Evolutionary conservation across 92 coral and sea anemone species (phyloP), one percentile per base, ranked within the genome.

Genomic region (Epizoanthus ramosus): DNA sequence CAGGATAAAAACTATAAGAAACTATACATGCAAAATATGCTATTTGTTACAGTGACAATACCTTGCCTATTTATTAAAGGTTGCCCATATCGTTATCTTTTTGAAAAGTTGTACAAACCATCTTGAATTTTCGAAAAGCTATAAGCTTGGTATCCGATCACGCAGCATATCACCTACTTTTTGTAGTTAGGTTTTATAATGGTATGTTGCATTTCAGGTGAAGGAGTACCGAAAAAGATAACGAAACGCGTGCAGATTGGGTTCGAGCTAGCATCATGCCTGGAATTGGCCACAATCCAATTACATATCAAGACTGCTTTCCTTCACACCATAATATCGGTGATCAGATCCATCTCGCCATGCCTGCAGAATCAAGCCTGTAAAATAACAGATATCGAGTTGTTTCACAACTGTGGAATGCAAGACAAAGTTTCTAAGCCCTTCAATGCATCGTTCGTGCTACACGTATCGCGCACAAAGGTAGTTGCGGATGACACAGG

Each of bases 331-430:
- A 19, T 72, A 19, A 72, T 18, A 23, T 50, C 45, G 18, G 37
- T 37, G 35, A 16, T 68, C 7, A 72, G 47, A 72, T 14, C 77
- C 17, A 53, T 43, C 22, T 72, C 77, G 7, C 12, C 25, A 14
- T 72, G 77, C 37, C 77, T 72, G 47, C 77, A 45, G 77, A 45
- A 72, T 21, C 16, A 52, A 72, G 77, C 60, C 31, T 72, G 77
- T 72, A 21, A 19, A 15, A 45, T 72, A 21, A 47, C 77, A 9
- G 60, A 43, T 15, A 45, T 72, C 22, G 60, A 6, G 15, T 72
- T 72, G 77, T 8, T 7, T 19, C 77, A 72, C 35, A 72, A 31
- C 61, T 72, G 77, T 33, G 16, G 13, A 1, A 25, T 19, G 5
- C 28, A 47, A 37, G 60, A 50, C 19, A 14, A 13, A 25, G 52